Evolutionary conservation across 2,797 vertebrate species (phyloP), one percentile per base, ranked within the genome.

Genomic region (Gastrophryne carolinensis): DNA sequence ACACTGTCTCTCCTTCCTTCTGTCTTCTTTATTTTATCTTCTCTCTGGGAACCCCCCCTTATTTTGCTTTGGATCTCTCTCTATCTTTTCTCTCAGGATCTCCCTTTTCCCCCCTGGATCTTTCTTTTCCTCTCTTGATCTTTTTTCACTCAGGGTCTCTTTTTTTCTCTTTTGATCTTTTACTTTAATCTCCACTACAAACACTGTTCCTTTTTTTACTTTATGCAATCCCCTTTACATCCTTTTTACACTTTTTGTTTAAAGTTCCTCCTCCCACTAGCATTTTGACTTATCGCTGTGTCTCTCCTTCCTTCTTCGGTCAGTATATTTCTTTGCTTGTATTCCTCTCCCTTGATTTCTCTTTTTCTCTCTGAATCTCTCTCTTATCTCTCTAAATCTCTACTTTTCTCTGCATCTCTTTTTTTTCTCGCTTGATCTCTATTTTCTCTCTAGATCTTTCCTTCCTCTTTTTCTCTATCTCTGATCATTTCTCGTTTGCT

Each of bases 401-500:
- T 32, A n/a, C 19, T 65, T 13, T 7, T 54, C 5, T 30, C 9
- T 47, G 17, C 9, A 10, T 15, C n/a, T 60, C 26, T 37, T 4
- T 2, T 6, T n/a, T 4, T 44, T 17, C 8, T 7, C 8, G 4
- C 8, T n/a, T 1, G 4, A n/a, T 39, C 13, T 12, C 15, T 17
- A 84, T 81, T 58, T 78, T 23, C 13, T 71, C 52, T 15, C 49
- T 63, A 12, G 57, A 50, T 76, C 50, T 56, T 49, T 39, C n/a
- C 57, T 62, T 78, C 17, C 32, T 23, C 56, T 35, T 60, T 30
- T 13, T 17, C 58, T 69, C 17, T 63, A 26, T 39, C 10, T 23
- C 58, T 54, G 60, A 80, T 66, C 53, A 67, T 58, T 53, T 79
- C 57, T 58, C 29, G 71, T 56, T 75, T 53, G 72, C 79, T 64